These are phyloP conservation scores for Dendroctonus valens DNA, from an alignment of 1,140 invertebrate species.

Conservation along the genomic window DNA sequence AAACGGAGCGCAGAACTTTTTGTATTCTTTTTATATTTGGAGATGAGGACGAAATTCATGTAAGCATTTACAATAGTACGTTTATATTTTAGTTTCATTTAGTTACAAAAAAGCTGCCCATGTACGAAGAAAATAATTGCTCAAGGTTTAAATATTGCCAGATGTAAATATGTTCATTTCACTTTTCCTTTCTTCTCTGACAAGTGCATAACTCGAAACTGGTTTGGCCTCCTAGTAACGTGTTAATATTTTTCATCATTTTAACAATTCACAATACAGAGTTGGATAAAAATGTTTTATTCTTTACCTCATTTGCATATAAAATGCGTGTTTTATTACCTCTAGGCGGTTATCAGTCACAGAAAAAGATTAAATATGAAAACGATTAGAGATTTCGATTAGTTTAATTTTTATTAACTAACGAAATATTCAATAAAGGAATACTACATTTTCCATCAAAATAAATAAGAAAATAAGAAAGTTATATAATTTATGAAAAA, in stretches of 20 bases:
- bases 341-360: no score
- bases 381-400: no score
- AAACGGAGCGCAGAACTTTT: constrained; percentile 21
- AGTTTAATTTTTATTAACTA: no score
- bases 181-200: constrained; percentile 25
- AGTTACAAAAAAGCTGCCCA: no score
- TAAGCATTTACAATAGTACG: constrained; percentile 16
- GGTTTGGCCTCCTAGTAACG: constrained; percentile 18
- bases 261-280: constrained; percentile 5
- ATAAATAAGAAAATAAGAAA: no score
- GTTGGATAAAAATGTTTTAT: neutral
- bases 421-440: no score
- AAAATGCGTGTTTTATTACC: no score
- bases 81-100: neutral
- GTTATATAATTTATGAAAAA: no score
- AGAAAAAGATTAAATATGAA: no score
- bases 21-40: constrained; percentile 11
- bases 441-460: no score
- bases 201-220: constrained; percentile 22
- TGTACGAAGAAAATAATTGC: neutral
- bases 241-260: constrained; percentile 18
- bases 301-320: neutral
- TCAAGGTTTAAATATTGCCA: constrained; percentile 10
- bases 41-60: constrained; percentile 33
- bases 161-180: constrained; percentile 13